Evolutionary conservation across 2,797 vertebrate genomes (phyloP).

Genomic region (Petrocephalus schoutedeni): DNA sequence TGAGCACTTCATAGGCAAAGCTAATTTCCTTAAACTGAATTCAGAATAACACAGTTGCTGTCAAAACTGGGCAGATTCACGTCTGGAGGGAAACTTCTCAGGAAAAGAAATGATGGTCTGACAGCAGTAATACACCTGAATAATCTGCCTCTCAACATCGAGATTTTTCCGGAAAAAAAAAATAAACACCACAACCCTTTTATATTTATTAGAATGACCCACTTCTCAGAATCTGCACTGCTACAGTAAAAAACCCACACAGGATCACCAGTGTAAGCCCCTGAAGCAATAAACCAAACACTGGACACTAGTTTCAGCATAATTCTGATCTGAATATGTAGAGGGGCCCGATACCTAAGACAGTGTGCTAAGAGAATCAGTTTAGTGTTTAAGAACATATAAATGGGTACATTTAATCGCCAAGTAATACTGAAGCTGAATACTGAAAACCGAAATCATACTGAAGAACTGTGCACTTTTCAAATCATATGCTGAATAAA

Average conservation of each 20-base stretch:
- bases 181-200: neutral
- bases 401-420: neutral
- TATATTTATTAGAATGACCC: neutral
- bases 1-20: constrained; percentile 95
- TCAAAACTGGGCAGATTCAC: neutral
- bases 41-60: neutral
- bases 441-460: no score
- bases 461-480: neutral
- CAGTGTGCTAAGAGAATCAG: neutral
- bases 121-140: neutral
- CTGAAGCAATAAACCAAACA: neutral
- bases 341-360: neutral
- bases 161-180: neutral
- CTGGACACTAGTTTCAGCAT: neutral
- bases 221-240: neutral
- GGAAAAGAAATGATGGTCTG: neutral
- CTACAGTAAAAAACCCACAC: neutral
- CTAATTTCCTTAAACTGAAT: constrained; percentile 97
- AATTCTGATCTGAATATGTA: neutral
- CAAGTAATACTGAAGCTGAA: neutral
- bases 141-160: neutral
- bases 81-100: neutral
- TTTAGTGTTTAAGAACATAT: neutral
- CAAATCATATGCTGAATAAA: neutral
- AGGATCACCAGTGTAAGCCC: neutral